A percentile compares a stretch with the other conserved stretches of the same genome.
Conservation (phyloP, 2,113 vertebrate species). For the Phalacrocorax pelagicus region DNA sequence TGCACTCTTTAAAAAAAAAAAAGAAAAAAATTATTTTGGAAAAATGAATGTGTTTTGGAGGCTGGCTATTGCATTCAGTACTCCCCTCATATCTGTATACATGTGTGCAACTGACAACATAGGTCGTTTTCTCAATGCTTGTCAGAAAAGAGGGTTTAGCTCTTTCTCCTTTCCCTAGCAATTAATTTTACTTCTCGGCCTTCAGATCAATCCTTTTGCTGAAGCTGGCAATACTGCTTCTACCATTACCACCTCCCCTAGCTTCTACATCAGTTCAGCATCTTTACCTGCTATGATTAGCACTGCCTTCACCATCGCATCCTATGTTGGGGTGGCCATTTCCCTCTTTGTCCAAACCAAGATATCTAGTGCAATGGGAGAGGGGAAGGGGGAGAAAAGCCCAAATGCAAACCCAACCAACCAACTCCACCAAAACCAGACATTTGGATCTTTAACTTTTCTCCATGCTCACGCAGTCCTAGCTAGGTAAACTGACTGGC, state of each 20-base stretch:
- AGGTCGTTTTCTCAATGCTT: not conserved
- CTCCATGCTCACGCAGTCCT: not conserved
- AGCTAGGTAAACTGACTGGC: not conserved
- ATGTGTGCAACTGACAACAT: not conserved
- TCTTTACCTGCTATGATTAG: not conserved
- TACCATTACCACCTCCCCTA: not conserved
- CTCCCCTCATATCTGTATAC: not conserved
- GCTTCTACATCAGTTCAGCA: not conserved
- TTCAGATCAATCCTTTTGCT: not conserved
- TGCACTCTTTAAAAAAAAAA: not conserved
- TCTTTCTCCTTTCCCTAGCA: not conserved
- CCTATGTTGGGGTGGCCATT: not conserved
- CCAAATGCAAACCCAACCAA: not conserved
- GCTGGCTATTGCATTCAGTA: not conserved
- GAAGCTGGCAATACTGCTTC: not conserved
- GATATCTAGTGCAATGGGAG: not conserved
- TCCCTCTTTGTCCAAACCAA: not conserved
- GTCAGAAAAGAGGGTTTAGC: not conserved
- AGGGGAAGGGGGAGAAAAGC: accelerated
- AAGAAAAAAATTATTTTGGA: not conserved
- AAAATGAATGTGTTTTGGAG: not conserved
- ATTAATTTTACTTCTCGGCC: not conserved
- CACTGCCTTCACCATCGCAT: not conserved
- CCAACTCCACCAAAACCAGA: not conserved
- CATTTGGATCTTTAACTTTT: not conserved